Base-by-base conservation (phyloP, 2,113 vertebrate species). In the Cheirogaleus medius region DNA sequence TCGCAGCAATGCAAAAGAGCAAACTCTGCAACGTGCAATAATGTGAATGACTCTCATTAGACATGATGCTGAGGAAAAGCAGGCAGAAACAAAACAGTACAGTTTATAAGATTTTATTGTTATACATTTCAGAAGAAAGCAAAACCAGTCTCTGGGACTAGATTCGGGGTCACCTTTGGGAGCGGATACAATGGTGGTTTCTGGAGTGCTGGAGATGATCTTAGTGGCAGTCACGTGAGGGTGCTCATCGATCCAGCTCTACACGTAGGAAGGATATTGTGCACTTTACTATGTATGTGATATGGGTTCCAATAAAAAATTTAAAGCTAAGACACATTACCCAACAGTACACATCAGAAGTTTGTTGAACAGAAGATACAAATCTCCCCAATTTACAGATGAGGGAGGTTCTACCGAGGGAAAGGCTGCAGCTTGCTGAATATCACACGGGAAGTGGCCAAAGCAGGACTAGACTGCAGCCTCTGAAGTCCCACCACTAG, bases 111-210 rank as follows among this genome's bases (percentile, higher is more conserved):
- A 29, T 47, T 73, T 83, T 49, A 60, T 54, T 89, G 64, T 63
- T 56, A 27, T 54, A 49, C 42, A 54, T 73, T 90, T 91, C 64
- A 87, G 91, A 94, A 90, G 81, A 12, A 74, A 86, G 54, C 11
- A 64, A 83, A 63, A 66, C 25, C 39, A 18, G 63, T 42, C 37
- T 49, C 34, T 54, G 52, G 54, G 18, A 32, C 80, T 3, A 81
- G 39, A 52, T n/a, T 1, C 44, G 44, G 27, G 71, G 44, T 49
- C 49, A 66, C 15, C 44, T 73, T 69, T 34, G 32, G 3, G 9
- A 56, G 52, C 25, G 7, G 68, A 76, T 34, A 69, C 25, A 20
- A 11, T 18, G 18, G 32, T 63, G 14, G 47, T 34, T 69, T 81
- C 37, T 11, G 39, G 76, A 14, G 20, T 68, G 8, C 32, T 78